Base-by-base conservation (phyloP, 2,113 vertebrate species). In the Beaufortia kweichowensis region DNA sequence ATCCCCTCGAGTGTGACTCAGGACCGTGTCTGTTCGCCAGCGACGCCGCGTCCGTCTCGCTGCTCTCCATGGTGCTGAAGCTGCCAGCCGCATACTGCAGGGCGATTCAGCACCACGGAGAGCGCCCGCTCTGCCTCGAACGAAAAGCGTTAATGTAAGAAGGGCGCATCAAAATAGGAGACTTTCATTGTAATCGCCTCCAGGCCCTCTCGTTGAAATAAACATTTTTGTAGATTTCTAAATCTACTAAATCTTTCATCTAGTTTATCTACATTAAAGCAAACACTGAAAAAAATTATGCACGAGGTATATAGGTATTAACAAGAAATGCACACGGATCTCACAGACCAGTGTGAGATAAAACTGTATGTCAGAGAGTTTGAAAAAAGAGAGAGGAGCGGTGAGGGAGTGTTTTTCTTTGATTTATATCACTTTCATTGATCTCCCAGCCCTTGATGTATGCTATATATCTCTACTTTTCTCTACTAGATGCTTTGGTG, bases 401-500 rank as follows among this genome's bases (percentile, higher is more conserved):
- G 43, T 35, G 63, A 19, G 66, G 2, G n/a, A 24, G 67, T 56
- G 11, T 55, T 55, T 69, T 69, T 56, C 65, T 55, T 69, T 55
- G 29, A 69, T 35, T 69, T 56, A 69, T 56, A 31, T 68, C 67
- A 69, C 67, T 35, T 46, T 43, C 73, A 68, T 50, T 79, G 73
- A 77, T 73, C 35, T 61, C 61, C 35, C 11, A 24, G 39, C 24
- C 43, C 35, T 69, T 74, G 31, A 53, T 64, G 56, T 62, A 35
- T 66, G 31, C 31, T 63, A n/a, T n/a, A n/a, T n/a, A 63, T 66
- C 64, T 69, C 71, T 77, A 94, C 95, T 90, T 91, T 96, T 95
- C 96, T n/a, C n/a, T n/a, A n/a, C n/a, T 6, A 24, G 14, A 71
- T 95, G 87, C 1, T 94, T 96, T 31, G 95, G 46, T 67, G 68